phyloP scores from a whole-genome alignment of 2,797 vertebrate species.

The Malacoctenus gilli region DNA sequence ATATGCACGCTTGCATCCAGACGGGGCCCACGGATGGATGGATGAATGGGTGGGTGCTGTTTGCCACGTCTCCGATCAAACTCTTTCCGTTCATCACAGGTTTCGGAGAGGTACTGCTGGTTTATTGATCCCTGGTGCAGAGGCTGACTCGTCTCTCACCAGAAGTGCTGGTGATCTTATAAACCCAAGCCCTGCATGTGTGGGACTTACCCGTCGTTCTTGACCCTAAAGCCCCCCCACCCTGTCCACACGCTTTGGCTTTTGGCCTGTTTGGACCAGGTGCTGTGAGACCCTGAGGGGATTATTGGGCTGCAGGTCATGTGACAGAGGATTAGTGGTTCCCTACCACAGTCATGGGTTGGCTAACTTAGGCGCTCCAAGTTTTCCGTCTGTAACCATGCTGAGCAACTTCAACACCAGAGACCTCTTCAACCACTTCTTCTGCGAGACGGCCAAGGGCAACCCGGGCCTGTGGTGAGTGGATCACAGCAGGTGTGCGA shows the following conservation, averaged over 20 bases:
- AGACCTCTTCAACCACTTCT: slow-evolving; percentile 84
- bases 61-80: neutral
- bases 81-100: neutral
- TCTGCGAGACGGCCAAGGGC: slow-evolving; percentile 84
- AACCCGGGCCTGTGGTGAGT: slow-evolving; percentile 85
- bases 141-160: neutral
- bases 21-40: too few species aligned
- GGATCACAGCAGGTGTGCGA: neutral
- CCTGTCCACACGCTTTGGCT: slow-evolving; percentile 55
- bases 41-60: neutral
- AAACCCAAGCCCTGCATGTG: slow-evolving; percentile 18
- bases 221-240: slow-evolving; percentile 21
- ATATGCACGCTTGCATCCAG: neutral
- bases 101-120: slow-evolving; percentile 2
- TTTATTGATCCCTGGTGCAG: neutral
- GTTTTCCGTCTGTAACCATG: slow-evolving; percentile 78
- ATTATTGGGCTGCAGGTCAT: slow-evolving; percentile 82
- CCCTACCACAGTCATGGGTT: slow-evolving; percentile 77
- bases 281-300: slow-evolving; percentile 77
- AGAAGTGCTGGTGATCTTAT: slow-evolving; percentile 3
- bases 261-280: slow-evolving; percentile 69
- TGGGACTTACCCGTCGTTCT: slow-evolving; percentile 17
- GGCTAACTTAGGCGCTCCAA: slow-evolving; percentile 63
- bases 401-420: slow-evolving; percentile 85
- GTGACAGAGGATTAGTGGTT: slow-evolving; percentile 82